These are phyloP conservation scores for Oncorhynchus clarkii DNA, from an alignment of 2,113 vertebrate species.

Conservation along the genomic window DNA sequence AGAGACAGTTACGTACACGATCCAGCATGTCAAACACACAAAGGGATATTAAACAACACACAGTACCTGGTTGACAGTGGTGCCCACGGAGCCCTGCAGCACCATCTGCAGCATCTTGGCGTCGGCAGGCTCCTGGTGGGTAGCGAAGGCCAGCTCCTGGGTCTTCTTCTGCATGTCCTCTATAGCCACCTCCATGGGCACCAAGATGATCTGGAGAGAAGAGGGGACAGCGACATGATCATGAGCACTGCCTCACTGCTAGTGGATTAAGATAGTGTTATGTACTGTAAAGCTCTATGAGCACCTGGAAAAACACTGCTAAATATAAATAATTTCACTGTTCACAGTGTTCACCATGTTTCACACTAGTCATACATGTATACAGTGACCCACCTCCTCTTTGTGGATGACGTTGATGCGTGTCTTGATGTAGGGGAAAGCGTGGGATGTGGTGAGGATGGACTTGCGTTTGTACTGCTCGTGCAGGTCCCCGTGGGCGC, in stretches of 20 bases:
- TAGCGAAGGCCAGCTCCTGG: constrained; percentile 86
- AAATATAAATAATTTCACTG: too few species aligned
- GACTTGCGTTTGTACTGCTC: constrained; percentile 91
- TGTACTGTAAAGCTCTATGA: too few species aligned
- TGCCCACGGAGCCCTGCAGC: constrained; percentile 87
- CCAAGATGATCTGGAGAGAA: constrained; percentile 80
- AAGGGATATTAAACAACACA: constrained; percentile 28
- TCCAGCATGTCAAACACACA: constrained; percentile 50
- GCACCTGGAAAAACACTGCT: neutral
- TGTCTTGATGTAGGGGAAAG: constrained; percentile 93
- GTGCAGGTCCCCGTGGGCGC: constrained; percentile 84
- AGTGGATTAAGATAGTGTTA: too few species aligned
- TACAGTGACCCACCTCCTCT: constrained; percentile 77
- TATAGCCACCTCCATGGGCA: constrained; percentile 89
- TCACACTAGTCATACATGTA: neutral
- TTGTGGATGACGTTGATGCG: constrained; percentile 87
- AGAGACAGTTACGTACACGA: constrained; percentile 32
- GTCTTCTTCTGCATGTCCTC: constrained; percentile 97
- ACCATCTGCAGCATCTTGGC: constrained; percentile 95
- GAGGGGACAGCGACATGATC: neutral
- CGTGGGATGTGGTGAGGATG: constrained; percentile 84
- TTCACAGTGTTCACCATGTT: neutral
- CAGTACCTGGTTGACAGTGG: constrained; percentile 90
- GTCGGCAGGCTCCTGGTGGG: constrained; percentile 87
- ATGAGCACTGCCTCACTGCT: neutral